phyloP scores from a whole-genome alignment of 2,113 vertebrate species.

The Maccullochella peelii region DNA sequence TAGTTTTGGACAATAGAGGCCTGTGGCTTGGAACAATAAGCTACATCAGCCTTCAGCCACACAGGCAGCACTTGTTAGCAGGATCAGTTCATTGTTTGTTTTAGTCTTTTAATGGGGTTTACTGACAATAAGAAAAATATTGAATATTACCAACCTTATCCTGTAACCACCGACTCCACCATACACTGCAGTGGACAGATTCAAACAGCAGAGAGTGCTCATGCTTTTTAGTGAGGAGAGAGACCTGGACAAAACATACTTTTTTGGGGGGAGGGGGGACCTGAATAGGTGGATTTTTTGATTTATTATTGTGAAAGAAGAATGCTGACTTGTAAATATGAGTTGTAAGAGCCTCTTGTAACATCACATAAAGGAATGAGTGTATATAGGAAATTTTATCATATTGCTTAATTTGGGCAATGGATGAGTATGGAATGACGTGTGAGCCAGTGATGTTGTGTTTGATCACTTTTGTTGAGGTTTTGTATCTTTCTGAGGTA shows the following conservation, averaged over 20 bases:
- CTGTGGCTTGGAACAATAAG: not conserved
- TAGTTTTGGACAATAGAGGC: not conserved
- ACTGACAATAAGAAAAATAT: not conserved
- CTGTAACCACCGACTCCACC: not conserved
- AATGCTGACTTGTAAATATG: slow-evolving; percentile 38
- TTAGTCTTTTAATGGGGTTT: slow-evolving; percentile 11
- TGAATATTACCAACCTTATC: not conserved
- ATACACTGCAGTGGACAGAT: not conserved
- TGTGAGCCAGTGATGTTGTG: slow-evolving; percentile 17
- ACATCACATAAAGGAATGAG: slow-evolving; percentile 8
- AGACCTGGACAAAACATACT: not conserved
- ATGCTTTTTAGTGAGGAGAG: not conserved
- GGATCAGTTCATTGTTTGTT: not conserved
- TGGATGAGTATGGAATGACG: not conserved
- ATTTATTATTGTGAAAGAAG: slow-evolving; percentile 32
- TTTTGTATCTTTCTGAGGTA: slow-evolving; percentile 28
- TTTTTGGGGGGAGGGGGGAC: not conserved
- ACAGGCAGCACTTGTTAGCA: not conserved
- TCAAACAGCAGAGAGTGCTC: slow-evolving; percentile 22
- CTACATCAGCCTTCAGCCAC: not conserved
- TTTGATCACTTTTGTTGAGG: slow-evolving; percentile 21
- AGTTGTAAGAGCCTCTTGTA: slow-evolving; percentile 13
- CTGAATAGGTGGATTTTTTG: not conserved
- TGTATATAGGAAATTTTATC: not conserved
- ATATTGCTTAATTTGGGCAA: not conserved